A percentile compares a stretch with the other conserved stretches of the same genome.
phyloP scores from a whole-genome alignment of 2,888 invertebrate species.

The Ormyrus pomaceus region DNA sequence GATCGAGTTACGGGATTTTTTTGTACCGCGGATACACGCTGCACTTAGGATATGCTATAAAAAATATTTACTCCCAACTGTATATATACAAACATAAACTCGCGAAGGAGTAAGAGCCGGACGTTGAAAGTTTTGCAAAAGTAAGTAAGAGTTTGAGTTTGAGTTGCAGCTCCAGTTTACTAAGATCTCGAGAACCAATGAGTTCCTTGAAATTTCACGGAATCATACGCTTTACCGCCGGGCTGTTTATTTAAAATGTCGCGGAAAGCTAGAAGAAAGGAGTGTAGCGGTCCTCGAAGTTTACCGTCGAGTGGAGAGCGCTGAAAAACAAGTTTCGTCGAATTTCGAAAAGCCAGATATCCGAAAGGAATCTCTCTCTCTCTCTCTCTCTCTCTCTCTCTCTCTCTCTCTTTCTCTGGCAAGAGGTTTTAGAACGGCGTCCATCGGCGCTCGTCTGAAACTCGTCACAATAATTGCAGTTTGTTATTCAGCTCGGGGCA shows the following conservation, averaged over 20 bases:
- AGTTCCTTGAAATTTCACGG: slow-evolving; percentile 7
- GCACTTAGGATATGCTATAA: not conserved
- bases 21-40: not conserved
- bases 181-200: not conserved
- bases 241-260: too few species aligned
- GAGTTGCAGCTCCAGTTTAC: slow-evolving; percentile 17
- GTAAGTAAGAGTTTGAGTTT: slow-evolving; percentile 26
- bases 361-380: too few species aligned
- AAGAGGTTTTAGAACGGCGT: too few species aligned
- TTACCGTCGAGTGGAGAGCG: too few species aligned
- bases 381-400: too few species aligned
- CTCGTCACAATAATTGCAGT: slow-evolving; percentile 30
- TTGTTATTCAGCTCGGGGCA: slow-evolving; percentile 25
- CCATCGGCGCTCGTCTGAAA: not conserved
- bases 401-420: too few species aligned
- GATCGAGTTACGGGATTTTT: too few species aligned
- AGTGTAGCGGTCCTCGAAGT: too few species aligned
- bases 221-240: not conserved
- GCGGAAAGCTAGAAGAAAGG: too few species aligned
- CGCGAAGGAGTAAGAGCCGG: not conserved
- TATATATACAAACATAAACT: slow-evolving; percentile 3
- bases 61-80: slow-evolving; percentile 9
- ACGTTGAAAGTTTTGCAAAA: slow-evolving; percentile 11
- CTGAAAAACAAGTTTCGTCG: too few species aligned
- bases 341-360: too few species aligned